Conservation (phyloP, 53 echinoderm and acorn worm species). For the Mesocentrotus franciscanus region DNA sequence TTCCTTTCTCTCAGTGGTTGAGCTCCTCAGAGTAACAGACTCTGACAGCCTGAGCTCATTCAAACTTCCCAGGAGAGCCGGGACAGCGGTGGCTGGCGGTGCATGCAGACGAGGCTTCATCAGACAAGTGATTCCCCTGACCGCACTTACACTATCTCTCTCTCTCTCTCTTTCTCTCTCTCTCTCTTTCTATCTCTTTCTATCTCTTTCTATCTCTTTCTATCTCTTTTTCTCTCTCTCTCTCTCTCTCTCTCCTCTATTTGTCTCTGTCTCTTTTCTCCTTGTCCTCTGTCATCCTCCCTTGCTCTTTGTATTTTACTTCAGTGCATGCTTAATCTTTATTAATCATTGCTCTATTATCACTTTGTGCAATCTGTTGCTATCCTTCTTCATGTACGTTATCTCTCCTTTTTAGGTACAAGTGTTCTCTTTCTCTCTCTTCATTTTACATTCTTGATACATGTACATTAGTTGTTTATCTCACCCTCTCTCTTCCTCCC, state of each 20-base stretch:
- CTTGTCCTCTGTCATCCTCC: not conserved
- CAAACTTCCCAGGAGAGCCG: not conserved
- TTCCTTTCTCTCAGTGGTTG: not conserved
- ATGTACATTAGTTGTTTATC: too few relatives aligned
- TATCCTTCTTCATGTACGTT: too few relatives aligned
- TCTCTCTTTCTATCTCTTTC: not conserved
- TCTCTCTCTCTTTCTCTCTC: not conserved
- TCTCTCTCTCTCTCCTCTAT: too few relatives aligned
- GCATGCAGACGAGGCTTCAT: not conserved
- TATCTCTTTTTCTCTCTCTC: not conserved
- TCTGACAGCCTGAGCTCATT: constrained; percentile 42
- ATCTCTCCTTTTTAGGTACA: too few relatives aligned
- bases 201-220: not conserved
- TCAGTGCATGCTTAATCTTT: too few relatives aligned
- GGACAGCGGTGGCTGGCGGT: not conserved
- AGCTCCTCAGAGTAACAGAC: constrained; percentile 13
- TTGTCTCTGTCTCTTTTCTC: too few relatives aligned
- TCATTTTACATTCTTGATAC: too few relatives aligned
- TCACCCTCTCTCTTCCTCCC: not conserved
- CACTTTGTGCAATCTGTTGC: too few relatives aligned
- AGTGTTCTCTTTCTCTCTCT: too few relatives aligned
- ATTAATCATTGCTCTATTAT: too few relatives aligned
- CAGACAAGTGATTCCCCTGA: not conserved
- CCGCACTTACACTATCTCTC: not conserved
- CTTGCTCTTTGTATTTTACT: too few relatives aligned